Percentiles rank a stretch among this genome's conserved stretches.
Evolutionary conservation across 2,888 invertebrate genomes (phyloP).

Genomic region (Mactromeris polynyma): DNA sequence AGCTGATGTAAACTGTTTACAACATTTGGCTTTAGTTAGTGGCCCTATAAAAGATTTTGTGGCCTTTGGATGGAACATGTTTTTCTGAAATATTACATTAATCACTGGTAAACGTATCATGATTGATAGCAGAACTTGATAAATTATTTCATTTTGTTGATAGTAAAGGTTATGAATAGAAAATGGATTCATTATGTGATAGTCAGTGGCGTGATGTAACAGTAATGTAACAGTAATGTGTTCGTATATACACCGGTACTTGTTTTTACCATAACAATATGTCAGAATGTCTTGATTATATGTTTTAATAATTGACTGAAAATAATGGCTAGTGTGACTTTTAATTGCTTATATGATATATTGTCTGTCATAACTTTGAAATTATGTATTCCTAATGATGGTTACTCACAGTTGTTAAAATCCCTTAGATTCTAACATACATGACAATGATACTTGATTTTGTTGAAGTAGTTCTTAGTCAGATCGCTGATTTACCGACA

Average conservation of each 20-base stretch:
- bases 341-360: background rate
- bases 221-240: background rate
- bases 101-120: background rate
- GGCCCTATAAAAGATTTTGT: background rate
- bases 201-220: background rate
- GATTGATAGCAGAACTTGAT: background rate
- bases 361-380: background rate
- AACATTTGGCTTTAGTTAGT: slow-evolving; percentile 10
- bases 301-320: background rate
- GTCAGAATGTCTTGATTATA: background rate
- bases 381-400: background rate
- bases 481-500: no score
- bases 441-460: no score
- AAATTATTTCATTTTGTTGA: background rate
- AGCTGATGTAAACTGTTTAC: background rate
- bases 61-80: slow-evolving; percentile 4
- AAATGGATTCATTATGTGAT: background rate
- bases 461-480: no score
- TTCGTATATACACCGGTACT: background rate
- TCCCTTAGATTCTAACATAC: no score
- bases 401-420: no score
- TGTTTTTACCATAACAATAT: background rate
- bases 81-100: background rate
- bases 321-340: background rate
- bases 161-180: background rate